phyloP scores from a whole-genome alignment of 2,113 vertebrate species.

The Serilophus lunatus region DNA sequence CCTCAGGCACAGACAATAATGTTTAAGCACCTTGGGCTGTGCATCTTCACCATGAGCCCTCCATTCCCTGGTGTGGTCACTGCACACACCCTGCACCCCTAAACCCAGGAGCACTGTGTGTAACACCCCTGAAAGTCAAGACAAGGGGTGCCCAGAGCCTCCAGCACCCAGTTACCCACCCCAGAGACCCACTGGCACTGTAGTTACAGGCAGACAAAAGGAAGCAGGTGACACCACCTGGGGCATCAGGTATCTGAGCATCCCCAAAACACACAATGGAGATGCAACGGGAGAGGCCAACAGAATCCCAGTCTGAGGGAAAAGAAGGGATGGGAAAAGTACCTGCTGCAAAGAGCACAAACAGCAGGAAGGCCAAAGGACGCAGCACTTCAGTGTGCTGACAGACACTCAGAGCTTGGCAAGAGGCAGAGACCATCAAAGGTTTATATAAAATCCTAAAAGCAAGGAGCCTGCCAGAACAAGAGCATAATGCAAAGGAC shows the following conservation, averaged over 20 bases:
- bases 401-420: not conserved
- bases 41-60: not conserved
- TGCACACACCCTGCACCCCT: not conserved
- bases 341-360: not conserved
- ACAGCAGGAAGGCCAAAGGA: not conserved
- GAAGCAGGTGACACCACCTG: not conserved
- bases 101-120: rapidly evolving
- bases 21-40: rapidly evolving
- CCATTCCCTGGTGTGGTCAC: rapidly evolving
- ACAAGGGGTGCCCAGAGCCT: not conserved
- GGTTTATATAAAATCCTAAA: not conserved
- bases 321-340: not conserved
- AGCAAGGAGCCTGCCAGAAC: not conserved
- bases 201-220: rapidly evolving
- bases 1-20: rapidly evolving
- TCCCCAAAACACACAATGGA: not conserved
- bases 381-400: not conserved
- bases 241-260: not conserved
- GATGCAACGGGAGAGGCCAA: not conserved
- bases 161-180: rapidly evolving
- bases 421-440: not conserved
- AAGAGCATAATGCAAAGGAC: rapidly evolving
- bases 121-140: not conserved
- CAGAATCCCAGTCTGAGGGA: not conserved
- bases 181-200: not conserved